Evolutionary conservation across 2,797 vertebrate species (phyloP).

Genomic region (Acrossocheilus fasciatus): DNA sequence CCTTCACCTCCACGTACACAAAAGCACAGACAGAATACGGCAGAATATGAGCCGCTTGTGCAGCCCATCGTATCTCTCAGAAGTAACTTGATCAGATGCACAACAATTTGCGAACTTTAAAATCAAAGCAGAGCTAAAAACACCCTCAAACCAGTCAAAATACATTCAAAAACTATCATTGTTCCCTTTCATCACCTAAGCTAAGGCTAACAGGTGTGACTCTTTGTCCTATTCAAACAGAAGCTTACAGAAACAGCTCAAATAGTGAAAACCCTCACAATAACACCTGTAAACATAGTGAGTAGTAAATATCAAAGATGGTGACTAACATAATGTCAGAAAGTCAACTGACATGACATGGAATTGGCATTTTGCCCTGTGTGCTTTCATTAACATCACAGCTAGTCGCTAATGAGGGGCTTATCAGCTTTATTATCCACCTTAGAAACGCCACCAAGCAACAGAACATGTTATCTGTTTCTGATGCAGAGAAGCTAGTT

Average conservation of each 20-base stretch:
- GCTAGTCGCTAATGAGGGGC: neutral
- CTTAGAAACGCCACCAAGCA: neutral
- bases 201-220: neutral
- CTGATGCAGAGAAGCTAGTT: neutral
- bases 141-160: neutral
- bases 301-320: neutral
- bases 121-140: neutral
- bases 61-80: neutral
- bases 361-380: neutral
- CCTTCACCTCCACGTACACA: conserved; percentile 35
- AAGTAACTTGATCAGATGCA: neutral
- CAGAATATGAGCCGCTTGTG: neutral
- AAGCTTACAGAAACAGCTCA: neutral
- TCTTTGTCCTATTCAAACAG: neutral
- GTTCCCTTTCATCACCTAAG: neutral
- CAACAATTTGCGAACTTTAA: conserved; percentile 2
- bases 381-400: neutral
- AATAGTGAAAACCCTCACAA: neutral
- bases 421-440: neutral
- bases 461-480: neutral
- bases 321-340: neutral
- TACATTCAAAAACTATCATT: neutral
- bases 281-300: neutral
- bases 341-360: neutral
- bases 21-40: conserved; percentile 22